Conservation (phyloP, 2,888 invertebrate genomes). For the Orchesella flavescens region DNA sequence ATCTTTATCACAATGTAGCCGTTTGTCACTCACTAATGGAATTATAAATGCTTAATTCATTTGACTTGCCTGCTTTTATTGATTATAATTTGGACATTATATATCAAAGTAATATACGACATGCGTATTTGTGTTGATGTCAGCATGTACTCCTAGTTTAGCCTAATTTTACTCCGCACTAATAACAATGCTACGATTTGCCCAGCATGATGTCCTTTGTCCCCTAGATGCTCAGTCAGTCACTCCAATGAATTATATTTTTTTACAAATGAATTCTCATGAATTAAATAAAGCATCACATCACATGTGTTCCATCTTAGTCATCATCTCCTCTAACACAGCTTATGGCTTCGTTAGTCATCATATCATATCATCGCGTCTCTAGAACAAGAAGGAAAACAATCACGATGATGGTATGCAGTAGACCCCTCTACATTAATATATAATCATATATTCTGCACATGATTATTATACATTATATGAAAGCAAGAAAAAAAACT, state of each 20-base stretch:
- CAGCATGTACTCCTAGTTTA: too few species aligned
- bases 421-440: not conserved
- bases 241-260: not conserved
- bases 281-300: conserved; percentile 8
- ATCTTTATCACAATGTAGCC: too few species aligned
- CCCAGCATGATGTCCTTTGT: conserved; percentile 8
- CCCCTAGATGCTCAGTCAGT: not conserved
- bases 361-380: conserved; percentile 32
- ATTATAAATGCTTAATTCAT: too few species aligned
- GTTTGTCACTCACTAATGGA: too few species aligned
- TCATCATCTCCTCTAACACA: not conserved
- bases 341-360: conserved; percentile 56
- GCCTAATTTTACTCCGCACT: too few species aligned
- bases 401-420: conserved; percentile 13
- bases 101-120: too few species aligned
- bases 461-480: too few species aligned
- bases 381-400: conserved; percentile 22
- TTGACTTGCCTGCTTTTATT: too few species aligned
- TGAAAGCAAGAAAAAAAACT: conserved; percentile 19
- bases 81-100: too few species aligned
- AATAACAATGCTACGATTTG: conserved; percentile 16
- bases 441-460: too few species aligned
- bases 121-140: too few species aligned
- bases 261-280: conserved; percentile 7
- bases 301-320: conserved; percentile 21